phyloP scores from a whole-genome alignment of 2,888 invertebrate species.

The Brenthis hecate region DNA sequence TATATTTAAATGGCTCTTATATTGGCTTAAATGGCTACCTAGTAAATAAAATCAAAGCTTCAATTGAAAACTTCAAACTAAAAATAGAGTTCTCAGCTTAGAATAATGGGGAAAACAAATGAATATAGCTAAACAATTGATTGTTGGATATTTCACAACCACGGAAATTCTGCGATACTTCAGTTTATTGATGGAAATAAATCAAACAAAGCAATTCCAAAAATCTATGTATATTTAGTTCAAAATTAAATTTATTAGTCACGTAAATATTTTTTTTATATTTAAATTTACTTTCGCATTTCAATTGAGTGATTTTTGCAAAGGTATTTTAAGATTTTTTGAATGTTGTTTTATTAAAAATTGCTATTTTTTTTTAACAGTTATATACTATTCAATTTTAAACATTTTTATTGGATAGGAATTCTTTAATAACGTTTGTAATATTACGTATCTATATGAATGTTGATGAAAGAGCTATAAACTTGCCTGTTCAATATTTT shows the following conservation, averaged over 20 bases:
- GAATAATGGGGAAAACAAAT: constrained; percentile 13
- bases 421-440: too few relatives aligned
- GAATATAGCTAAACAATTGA: constrained; percentile 7
- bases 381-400: too few relatives aligned
- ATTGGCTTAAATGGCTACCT: too few relatives aligned
- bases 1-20: too few relatives aligned
- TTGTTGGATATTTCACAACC: constrained; percentile 12
- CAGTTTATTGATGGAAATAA: background rate
- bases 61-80: constrained; percentile 3
- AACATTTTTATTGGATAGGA: too few relatives aligned
- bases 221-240: constrained; percentile 14
- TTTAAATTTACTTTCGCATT: background rate
- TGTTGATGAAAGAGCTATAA: too few relatives aligned
- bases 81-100: constrained; percentile 3
- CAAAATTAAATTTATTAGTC: constrained; percentile 22
- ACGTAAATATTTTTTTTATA: background rate
- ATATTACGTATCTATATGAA: too few relatives aligned
- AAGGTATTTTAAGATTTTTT: too few relatives aligned
- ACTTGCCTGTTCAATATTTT: too few relatives aligned
- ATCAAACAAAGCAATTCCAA: background rate
- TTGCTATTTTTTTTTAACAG: too few relatives aligned
- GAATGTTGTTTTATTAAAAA: too few relatives aligned
- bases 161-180: background rate
- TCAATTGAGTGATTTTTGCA: too few relatives aligned
- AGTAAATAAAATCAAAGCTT: background rate